These are phyloP conservation scores for Ostrea denselamellosa DNA, from an alignment of 1,140 invertebrate species.

Conservation along the genomic window DNA sequence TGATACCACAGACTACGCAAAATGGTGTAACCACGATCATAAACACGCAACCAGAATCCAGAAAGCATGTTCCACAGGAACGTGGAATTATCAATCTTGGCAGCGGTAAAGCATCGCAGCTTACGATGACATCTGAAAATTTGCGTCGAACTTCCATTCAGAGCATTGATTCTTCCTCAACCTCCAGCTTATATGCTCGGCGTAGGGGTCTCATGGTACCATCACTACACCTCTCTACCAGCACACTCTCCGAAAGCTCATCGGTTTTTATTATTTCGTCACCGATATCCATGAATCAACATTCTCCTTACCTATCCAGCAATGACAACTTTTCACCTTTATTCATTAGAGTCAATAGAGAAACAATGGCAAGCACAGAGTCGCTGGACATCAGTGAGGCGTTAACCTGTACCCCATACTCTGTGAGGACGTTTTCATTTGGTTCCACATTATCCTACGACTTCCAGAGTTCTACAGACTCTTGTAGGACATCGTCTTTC, in stretches of 20 bases:
- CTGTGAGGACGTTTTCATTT: not conserved
- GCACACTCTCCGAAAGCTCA: not conserved
- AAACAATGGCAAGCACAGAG: not conserved
- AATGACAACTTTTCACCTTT: not conserved
- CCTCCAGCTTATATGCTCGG: not conserved
- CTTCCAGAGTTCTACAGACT: not conserved
- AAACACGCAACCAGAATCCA: not conserved
- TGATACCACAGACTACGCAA: not conserved
- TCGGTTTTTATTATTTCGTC: not conserved
- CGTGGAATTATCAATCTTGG: not conserved
- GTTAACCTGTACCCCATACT: not conserved
- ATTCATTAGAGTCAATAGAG: not conserved
- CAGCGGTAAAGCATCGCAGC: not conserved
- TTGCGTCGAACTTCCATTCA: not conserved
- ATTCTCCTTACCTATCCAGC: conserved; percentile 9
- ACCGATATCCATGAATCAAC: not conserved
- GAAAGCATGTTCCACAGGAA: not conserved
- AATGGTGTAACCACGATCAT: not conserved
- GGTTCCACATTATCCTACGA: conserved; percentile 5
- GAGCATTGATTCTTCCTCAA: not conserved
- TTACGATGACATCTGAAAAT: not conserved
- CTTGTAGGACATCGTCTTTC: not conserved
- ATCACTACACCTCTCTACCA: not conserved
- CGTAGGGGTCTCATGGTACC: not conserved
- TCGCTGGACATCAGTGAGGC: not conserved